Evolutionary conservation across 2,113 vertebrate genomes (phyloP).

Genomic region (Amazona guildingii): DNA sequence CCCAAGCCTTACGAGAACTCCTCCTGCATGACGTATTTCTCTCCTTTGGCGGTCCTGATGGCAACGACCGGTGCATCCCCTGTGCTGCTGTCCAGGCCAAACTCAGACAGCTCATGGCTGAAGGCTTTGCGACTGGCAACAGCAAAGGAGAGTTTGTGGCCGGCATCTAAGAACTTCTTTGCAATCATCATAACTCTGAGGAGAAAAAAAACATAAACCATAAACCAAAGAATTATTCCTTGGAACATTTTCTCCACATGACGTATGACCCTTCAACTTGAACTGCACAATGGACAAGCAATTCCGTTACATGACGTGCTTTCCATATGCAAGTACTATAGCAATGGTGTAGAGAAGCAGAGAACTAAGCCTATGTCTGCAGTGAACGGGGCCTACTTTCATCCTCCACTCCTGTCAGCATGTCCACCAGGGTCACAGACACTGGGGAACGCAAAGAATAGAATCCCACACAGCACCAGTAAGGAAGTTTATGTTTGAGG

Average conservation of each 20-base stretch:
- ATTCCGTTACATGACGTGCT: background rate
- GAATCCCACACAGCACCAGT: background rate
- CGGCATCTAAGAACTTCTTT: constrained; percentile 90
- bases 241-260: background rate
- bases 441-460: background rate
- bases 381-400: background rate
- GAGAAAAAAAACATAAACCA: background rate
- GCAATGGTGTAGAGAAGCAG: background rate
- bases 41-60: constrained; percentile 88
- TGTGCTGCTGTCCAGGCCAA: constrained; percentile 83
- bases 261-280: background rate
- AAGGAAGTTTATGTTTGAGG: background rate
- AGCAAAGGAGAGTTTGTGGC: constrained; percentile 87
- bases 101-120: constrained; percentile 86
- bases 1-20: constrained; percentile 90
- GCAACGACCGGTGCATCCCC: constrained; percentile 89
- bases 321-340: background rate
- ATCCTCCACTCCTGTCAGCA: rapidly evolving
- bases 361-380: background rate
- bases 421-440: background rate
- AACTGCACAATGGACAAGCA: rapidly evolving
- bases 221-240: background rate
- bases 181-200: constrained; percentile 96
- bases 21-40: constrained; percentile 94
- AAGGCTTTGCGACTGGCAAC: constrained; percentile 89